A percentile compares a stretch with the other conserved stretches of the same genome.
phyloP scores from a whole-genome alignment of 2,113 vertebrate species.

The Melanerpes aurifrons region DNA sequence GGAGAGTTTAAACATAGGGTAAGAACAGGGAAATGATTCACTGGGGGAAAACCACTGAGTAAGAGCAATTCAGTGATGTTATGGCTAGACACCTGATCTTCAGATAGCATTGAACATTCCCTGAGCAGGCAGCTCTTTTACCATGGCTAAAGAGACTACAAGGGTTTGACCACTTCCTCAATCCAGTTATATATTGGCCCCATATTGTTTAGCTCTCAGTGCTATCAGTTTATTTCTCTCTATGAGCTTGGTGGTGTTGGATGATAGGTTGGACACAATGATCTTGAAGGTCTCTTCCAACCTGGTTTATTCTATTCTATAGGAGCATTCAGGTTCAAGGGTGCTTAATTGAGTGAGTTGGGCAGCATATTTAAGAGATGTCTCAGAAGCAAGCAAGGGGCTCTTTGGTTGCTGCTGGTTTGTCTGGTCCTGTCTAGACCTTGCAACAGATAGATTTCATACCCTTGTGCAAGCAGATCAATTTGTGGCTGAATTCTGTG shows the following conservation, averaged over 20 bases:
- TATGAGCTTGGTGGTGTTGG: background rate
- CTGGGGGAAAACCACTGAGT: background rate
- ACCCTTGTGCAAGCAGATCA: constrained; percentile 28
- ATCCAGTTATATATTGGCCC: background rate
- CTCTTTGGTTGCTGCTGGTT: background rate
- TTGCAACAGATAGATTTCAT: background rate
- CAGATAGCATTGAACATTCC: background rate
- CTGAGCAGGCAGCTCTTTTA: background rate
- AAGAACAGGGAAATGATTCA: background rate
- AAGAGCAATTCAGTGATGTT: background rate
- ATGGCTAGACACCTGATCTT: background rate
- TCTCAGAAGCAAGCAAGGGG: background rate
- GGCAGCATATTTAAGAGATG: background rate
- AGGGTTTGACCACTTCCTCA: background rate
- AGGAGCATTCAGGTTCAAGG: background rate
- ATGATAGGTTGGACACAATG: too few species aligned
- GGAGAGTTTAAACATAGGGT: background rate
- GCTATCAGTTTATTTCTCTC: background rate
- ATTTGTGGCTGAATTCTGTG: constrained; percentile 8
- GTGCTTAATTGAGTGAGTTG: background rate
- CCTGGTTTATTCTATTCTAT: too few species aligned
- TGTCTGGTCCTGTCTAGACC: background rate
- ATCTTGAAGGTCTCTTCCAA: too few species aligned
- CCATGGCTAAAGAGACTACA: background rate
- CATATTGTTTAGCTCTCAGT: background rate